These are phyloP conservation scores for Apantesis nais DNA, from an alignment of 2,888 invertebrate genomes.

Conservation along the genomic window DNA sequence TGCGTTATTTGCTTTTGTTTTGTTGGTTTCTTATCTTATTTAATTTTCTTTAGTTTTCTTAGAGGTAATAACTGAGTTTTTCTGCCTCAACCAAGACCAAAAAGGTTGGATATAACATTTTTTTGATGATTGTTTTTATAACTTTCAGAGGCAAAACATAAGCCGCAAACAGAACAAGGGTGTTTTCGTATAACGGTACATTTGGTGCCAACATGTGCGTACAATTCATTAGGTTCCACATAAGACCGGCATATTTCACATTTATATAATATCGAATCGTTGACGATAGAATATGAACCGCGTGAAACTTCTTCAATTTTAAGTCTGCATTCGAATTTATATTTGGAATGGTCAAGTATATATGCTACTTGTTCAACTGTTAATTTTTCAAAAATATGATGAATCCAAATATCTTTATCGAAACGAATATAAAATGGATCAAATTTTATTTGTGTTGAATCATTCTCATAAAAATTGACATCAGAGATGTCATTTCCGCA, in stretches of 20 bases:
- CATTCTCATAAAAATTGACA: conserved; percentile 19
- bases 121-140: conserved; percentile 58
- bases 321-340: conserved; percentile 65
- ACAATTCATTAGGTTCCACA: conserved; percentile 56
- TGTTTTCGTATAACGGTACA: conserved; percentile 55
- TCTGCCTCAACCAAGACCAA: too few relatives aligned
- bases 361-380: conserved; percentile 43
- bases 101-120: too few relatives aligned
- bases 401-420: conserved; percentile 61
- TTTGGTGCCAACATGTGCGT: conserved; percentile 54
- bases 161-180: conserved; percentile 62
- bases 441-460: conserved; percentile 1
- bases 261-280: conserved; percentile 59
- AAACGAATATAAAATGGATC: conserved; percentile 65
- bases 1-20: too few relatives aligned
- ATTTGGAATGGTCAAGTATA: conserved; percentile 62
- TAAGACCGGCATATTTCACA: conserved; percentile 64
- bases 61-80: too few relatives aligned
- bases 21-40: too few relatives aligned
- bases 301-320: conserved; percentile 65
- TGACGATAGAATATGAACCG: conserved; percentile 40
- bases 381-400: conserved; percentile 62
- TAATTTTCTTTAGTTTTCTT: too few relatives aligned
- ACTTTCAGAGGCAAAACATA: conserved; percentile 55
- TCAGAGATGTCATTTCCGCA: conserved; percentile 52